Evolutionary conservation across 2,888 invertebrate species (phyloP), one percentile per base, ranked within the genome.

Genomic region (Minunthozetes semirufus): DNA sequence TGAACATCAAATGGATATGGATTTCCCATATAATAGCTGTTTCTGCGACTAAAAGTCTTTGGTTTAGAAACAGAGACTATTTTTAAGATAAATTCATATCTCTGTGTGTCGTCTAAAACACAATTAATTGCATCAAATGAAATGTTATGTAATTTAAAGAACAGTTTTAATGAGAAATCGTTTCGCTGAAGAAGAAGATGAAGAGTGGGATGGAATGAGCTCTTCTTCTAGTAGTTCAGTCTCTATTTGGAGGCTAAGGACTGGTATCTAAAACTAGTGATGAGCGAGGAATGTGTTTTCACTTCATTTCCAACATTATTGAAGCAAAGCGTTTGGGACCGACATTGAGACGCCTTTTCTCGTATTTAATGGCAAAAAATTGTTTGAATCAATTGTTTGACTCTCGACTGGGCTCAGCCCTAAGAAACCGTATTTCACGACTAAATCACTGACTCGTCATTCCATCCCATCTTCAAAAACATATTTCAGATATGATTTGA

Each of bases 331-430:
- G 22, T 61, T 61, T 61, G 33, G 29, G 11, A 53, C 61, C 33
- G 61, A 61, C 61, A 27, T 29, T 29, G 25, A 17, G 61, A 29
- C 61, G 61, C 61, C 61, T 27, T 27, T 61, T 27, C 17, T 22
- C 13, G 25, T 19, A 22, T 22, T 56, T 56, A 56, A 22, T 22
- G 22, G 19, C 13, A 19, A 50, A 50, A 50, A 56, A 56, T 22
- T 56, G 22, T 56, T 56, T 56, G 56, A 56, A 56, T 56, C 56
- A 56, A 56, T 56, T 56, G 56, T 56, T 56, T 56, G 56, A 22
- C 56, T 56, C 22, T 22, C 56, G 8, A 25, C 22, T 9, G 2
- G 22, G 8, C 25, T 22, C 25, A 56, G 13, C 11, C 56, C 25
- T 56, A 2, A 8, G 9, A 50, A 19, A 1, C 42, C 42, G 6